Base-by-base conservation (phyloP, 2,888 invertebrate species). In the Toxonevra muliebris region DNA sequence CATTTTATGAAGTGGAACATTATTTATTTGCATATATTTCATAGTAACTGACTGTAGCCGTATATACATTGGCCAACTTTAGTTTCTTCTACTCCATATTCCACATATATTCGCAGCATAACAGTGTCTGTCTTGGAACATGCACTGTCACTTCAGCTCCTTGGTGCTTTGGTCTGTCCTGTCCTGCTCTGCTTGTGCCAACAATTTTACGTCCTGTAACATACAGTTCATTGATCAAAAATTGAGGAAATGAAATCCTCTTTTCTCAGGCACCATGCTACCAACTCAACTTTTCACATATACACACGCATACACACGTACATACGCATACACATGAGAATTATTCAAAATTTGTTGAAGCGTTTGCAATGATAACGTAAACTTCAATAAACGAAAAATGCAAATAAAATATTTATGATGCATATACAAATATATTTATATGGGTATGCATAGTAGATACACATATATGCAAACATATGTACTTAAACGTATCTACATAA, bases 201-300 rank as follows among this genome's bases (percentile, higher is more conserved):
- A 13, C 55, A 9, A 50, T 40, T 50, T 42, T 19, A 52, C 17
- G 17, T 2, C 15, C 15, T 17, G 19, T 17, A 15, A n/a, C 9
- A 52, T 19, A 17, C 58, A 61, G 65, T 59, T 60, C 77, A 74
- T 76, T 76, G 78, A 66, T 61, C 71, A 68, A 70, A 68, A 73
- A 71, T 69, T 71, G 70, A 69, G 70, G 58, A 71, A 70, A 53
- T 63, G 53, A 69, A 71, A 71, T 70, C 68, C 71, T 66, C 67
- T 69, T 71, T 68, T 72, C 65, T 41, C 48, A 30, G 48, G 40
- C 30, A 61, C 40, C 45, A 20, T 12, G 59, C 15, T 43, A 60
- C 17, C 11, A 19, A 20, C 60, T n/a, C n/a, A n/a, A 50, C n/a
- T 11, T 15, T 12, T 48, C 60, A 58, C 11, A 17, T 7, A 2